Conservation (phyloP, 2,113 vertebrate species). For the Oreochromis niloticus region DNA sequence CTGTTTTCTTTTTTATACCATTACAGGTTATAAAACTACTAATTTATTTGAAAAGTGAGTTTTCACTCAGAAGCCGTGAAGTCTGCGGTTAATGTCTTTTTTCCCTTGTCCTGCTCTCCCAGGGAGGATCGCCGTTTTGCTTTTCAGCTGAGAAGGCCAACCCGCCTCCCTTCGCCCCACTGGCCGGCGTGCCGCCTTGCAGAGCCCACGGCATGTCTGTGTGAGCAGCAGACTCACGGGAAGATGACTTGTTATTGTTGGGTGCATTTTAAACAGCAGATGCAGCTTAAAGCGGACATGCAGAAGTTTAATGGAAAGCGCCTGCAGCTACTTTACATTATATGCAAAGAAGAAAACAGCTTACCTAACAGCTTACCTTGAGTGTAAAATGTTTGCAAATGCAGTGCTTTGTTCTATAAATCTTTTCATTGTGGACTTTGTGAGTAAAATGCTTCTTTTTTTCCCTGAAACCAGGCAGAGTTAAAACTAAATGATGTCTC, state of each 20-base stretch:
- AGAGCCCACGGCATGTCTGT: background rate
- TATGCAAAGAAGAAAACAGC: background rate
- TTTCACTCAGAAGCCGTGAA: background rate
- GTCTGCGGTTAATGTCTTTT: background rate
- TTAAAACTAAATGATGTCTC: background rate
- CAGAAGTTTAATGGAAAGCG: background rate
- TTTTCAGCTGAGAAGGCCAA: background rate
- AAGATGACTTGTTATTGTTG: background rate
- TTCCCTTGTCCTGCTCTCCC: background rate
- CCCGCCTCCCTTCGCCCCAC: slow-evolving; percentile 44
- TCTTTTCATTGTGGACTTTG: background rate
- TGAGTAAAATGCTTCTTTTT: background rate
- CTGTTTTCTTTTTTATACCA: background rate
- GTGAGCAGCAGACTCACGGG: background rate
- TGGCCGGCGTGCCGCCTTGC: slow-evolving; percentile 23
- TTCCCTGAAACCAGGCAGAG: background rate
- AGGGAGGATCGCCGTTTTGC: background rate
- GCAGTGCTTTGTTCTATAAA: background rate
- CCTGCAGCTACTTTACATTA: background rate
- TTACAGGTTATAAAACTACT: background rate
- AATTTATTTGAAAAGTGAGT: background rate
- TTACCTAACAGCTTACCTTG: background rate
- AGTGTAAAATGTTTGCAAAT: slow-evolving; percentile 18
- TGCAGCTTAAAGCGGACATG: background rate
- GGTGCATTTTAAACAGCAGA: background rate